Base-by-base conservation (phyloP, 2,113 vertebrate species). In the Calidris pugnax region DNA sequence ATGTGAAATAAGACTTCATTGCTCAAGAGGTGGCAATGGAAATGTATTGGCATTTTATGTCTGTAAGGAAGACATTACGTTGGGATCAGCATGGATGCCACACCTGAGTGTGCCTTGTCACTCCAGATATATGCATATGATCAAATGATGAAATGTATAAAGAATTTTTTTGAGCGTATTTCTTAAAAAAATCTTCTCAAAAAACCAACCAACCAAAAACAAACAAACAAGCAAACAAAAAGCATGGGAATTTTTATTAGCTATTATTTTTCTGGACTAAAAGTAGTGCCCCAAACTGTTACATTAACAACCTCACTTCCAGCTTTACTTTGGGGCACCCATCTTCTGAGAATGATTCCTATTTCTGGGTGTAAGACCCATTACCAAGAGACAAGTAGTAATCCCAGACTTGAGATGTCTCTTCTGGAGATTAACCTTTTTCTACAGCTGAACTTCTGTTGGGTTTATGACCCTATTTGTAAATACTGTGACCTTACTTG, bases 391-490 rank as follows among this genome's bases (percentile, higher is more conserved):
- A 67, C 20, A 12, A 81, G 21, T 39, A 75, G 35, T 50, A 67
- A 22, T 55, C 4, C 12, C 32, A 81, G 17, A 77, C 12, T 33
- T 59, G 22, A 78, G 68, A 50, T 0, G 1, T 41, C 45, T 77
- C 56, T 78, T 82, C 39, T 51, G 35, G 62, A 95, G n/a, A 64
- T 67, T 18, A 87, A 77, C 9, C 3, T 85, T 79, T 89, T 55
- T 23, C 78, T 85, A 48, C 57, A 68, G 43, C 43, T 93, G 78
- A 90, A 87, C 21, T 64, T 82, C 66, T 82, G 26, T 30, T 87
- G 33, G 15, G 23, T 68, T 93, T 91, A 75, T 23, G 14, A 78
- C 20, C 21, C 27, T 63, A 37, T 39, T 39, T 69, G 60, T 89
- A 82, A 85, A 79, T 63, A 71, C 26, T n/a, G 56, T 27, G 30